These are phyloP conservation scores for Polydrusus pterygomalis DNA, from an alignment of 2,888 invertebrate genomes.

Conservation along the genomic window DNA sequence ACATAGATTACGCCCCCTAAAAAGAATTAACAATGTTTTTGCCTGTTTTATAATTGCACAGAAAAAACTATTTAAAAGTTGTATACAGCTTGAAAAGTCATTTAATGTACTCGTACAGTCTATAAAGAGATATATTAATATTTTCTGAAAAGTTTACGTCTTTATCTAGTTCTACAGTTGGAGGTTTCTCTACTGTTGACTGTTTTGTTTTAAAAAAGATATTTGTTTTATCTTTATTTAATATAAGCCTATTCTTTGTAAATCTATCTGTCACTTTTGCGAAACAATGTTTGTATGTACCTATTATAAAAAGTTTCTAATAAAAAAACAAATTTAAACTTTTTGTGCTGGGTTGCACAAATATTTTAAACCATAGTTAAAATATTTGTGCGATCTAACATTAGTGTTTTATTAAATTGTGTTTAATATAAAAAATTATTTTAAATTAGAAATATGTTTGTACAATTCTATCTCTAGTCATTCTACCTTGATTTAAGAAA, in stretches of 20 bases:
- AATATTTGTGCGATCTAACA: background rate
- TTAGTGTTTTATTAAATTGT: background rate
- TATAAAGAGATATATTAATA: background rate
- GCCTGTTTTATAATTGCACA: background rate
- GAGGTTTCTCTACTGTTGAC: too few relatives aligned
- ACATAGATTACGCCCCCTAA: background rate
- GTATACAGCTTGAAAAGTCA: background rate
- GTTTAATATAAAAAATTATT: background rate
- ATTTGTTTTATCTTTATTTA: too few relatives aligned
- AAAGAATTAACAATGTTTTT: background rate
- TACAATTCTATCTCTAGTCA: slow-evolving; percentile 6
- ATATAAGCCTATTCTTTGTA: too few relatives aligned
- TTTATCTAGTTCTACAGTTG: too few relatives aligned
- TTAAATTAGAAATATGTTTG: background rate
- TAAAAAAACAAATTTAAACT: slow-evolving; percentile 1
- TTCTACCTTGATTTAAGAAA: background rate
- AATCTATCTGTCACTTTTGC: too few relatives aligned
- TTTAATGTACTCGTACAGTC: background rate
- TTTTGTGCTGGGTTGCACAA: background rate
- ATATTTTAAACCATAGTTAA: too few relatives aligned
- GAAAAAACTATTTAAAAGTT: background rate
- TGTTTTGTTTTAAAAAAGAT: too few relatives aligned
- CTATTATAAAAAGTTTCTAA: background rate
- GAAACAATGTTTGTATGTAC: too few relatives aligned
- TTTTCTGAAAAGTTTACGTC: background rate